phyloP scores from a whole-genome alignment of 1,140 invertebrate species.

The Danaus melanippus region DNA sequence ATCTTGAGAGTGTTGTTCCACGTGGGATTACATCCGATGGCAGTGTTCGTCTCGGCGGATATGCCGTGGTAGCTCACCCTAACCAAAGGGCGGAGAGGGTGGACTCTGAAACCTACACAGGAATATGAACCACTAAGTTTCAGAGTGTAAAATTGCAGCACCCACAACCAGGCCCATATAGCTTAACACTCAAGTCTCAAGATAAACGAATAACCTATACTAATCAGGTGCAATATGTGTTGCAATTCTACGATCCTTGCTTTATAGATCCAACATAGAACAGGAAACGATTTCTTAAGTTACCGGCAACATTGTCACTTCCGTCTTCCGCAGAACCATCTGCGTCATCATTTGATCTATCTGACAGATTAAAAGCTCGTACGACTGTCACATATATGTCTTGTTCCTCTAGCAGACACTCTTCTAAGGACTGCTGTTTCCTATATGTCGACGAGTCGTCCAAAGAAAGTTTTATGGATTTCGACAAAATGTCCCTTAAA shows the following conservation, averaged over 20 bases:
- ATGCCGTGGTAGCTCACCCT: conserved; percentile 36
- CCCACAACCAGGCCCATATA: too few species aligned
- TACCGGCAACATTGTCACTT: conserved; percentile 45
- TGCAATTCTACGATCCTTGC: too few species aligned
- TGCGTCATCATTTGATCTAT: conserved; percentile 18
- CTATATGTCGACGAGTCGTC: conserved; percentile 23
- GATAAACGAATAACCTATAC: too few species aligned
- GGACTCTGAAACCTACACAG: conserved; percentile 45
- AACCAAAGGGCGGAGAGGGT: conserved; percentile 45
- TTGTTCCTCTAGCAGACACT: conserved; percentile 38
- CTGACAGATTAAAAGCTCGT: conserved; percentile 49
- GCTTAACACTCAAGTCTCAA: too few species aligned
- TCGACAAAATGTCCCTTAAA: conserved; percentile 10
- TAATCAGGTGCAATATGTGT: not conserved
- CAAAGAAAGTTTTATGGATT: conserved; percentile 28
- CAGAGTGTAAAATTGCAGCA: too few species aligned
- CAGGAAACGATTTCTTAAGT: not conserved
- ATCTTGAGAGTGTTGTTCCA: conserved; percentile 57
- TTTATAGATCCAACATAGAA: not conserved
- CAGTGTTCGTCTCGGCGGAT: conserved; percentile 32
- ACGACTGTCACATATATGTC: conserved; percentile 45
- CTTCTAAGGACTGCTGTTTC: conserved; percentile 35
- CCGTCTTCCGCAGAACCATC: conserved; percentile 27
- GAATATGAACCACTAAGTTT: too few species aligned
- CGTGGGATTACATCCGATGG: conserved; percentile 50